Evolutionary conservation across 2,888 invertebrate genomes (phyloP), one percentile per base, ranked within the genome.

Genomic region (Luffia ferchaultella): DNA sequence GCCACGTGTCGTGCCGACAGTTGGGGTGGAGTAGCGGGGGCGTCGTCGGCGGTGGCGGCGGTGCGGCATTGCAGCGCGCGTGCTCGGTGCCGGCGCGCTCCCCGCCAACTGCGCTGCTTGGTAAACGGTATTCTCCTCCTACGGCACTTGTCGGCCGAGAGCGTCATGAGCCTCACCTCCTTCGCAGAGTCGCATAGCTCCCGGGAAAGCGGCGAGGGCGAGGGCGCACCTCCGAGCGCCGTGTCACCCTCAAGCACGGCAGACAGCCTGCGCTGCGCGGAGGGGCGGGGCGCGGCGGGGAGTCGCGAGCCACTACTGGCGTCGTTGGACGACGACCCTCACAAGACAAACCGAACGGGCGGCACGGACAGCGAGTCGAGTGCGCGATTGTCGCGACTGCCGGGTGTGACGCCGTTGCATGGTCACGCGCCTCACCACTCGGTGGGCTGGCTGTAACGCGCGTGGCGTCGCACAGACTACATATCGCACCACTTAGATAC

Each of bases 401-500:
- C 90, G 16, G 91, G 90, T 56, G 89, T 92, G 56, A 91, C 91
- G 66, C 91, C 91, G 59, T 85, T 91, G 61, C 89, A 89, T 72
- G 91, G 90, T 1, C 90, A 90, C 75, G 89, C 88, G 70, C 80
- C 78, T 63, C 79, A 78, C 62, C 87, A 88, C 64, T 87, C 89
- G 55, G 85, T 89, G 48, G 91, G 90, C 58, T 91, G 91, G 91
- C 87, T 88, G 57, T 88, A 78, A 63, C 58, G 45, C 42, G n/a
- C n/a, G n/a, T 42, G n/a, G 50, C 49, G 20, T 41, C 48, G 20
- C 54, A 41, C 48, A n/a, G n/a, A n/a, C n/a, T n/a, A n/a, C n/a
- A n/a, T n/a, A n/a, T 30, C 30, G 30, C 30, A 30, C 30, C 12
- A 30, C 30, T 30, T 30, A 30, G 12, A 30, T 30, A 12, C 12